Evolutionary conservation across 2,797 vertebrate genomes (phyloP), one percentile per base, ranked within the genome.

Genomic region (Typhlichthys eigenmanni): DNA sequence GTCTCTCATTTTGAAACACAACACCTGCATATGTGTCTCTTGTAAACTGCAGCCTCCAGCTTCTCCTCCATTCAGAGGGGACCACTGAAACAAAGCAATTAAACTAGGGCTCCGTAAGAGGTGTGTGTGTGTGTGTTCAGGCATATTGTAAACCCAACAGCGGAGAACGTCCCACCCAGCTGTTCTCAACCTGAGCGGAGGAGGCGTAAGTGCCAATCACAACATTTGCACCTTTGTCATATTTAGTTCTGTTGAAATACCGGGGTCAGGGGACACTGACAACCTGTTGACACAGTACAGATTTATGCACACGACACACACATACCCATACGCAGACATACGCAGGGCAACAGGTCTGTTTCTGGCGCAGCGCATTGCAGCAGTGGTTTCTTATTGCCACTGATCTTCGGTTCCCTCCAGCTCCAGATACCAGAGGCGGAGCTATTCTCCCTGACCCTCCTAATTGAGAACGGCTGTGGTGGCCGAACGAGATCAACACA

Each of bases 391-490:
- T 83, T 69, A 68, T 84, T 84, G 83, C 85, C 81, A 75, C 74
- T 75, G 79, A 82, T 89, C 82, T 78, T 74, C 74, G 66, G 74
- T 68, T 71, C 73, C 74, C 75, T 84, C 75, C 85, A 87, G 85
- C 81, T 79, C 80, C 78, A 88, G 84, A 89, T 86, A 88, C 85
- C 87, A 81, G 82, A 85, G 86, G 74, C 72, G 65, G 71, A 89
- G 81, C 89, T 91, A 87, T 89, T 90, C 87, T 81, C 72, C 64
- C 58, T 85, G 83, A 80, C 51, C 76, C 85, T 83, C 84, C 82
- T 93, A 92, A 92, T 91, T 92, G 86, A 87, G 87, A 93, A 83
- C 77, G 86, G 88, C 90, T 93, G 92, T 86, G 76, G 64, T 77
- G 66, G 72, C 9, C 7, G 34, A 54, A 19, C 24, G 52, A 32